A percentile compares a stretch with the other conserved stretches of the same genome.
phyloP scores from a whole-genome alignment of 1,140 invertebrate species.

The Maniola jurtina region DNA sequence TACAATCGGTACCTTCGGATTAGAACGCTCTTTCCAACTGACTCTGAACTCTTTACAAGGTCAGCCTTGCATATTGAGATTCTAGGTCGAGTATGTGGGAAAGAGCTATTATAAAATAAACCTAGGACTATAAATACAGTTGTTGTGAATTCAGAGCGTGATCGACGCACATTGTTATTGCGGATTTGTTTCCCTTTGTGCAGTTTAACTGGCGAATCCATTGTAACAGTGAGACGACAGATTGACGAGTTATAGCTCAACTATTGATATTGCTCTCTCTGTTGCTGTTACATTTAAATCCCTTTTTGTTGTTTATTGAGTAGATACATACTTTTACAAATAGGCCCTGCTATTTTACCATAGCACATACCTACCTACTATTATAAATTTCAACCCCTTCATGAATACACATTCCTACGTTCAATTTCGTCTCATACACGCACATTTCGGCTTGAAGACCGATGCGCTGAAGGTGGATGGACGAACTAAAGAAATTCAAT shows the following conservation, averaged over 20 bases:
- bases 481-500: background rate
- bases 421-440: too few species aligned
- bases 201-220: slow-evolving; percentile 17
- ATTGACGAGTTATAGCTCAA: slow-evolving; percentile 7
- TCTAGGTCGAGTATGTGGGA: background rate
- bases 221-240: slow-evolving; percentile 7
- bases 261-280: slow-evolving; percentile 6
- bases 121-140: background rate
- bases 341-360: background rate
- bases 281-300: slow-evolving; percentile 1
- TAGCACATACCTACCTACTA: background rate
- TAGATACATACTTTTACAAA: background rate
- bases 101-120: background rate
- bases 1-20: too few species aligned
- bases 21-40: too few species aligned
- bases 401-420: too few species aligned
- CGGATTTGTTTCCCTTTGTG: slow-evolving; percentile 27
- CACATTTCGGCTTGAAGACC: too few species aligned
- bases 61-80: too few species aligned
- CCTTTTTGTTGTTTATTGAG: background rate
- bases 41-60: too few species aligned
- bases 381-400: too few species aligned
- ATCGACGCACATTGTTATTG: slow-evolving; percentile 26
- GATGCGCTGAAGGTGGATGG: background rate
- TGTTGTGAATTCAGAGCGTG: slow-evolving; percentile 13